Evolutionary conservation across 2,797 vertebrate species (phyloP), one percentile per base, ranked within the genome.

Genomic region (Platyrinchus mystaceus): DNA sequence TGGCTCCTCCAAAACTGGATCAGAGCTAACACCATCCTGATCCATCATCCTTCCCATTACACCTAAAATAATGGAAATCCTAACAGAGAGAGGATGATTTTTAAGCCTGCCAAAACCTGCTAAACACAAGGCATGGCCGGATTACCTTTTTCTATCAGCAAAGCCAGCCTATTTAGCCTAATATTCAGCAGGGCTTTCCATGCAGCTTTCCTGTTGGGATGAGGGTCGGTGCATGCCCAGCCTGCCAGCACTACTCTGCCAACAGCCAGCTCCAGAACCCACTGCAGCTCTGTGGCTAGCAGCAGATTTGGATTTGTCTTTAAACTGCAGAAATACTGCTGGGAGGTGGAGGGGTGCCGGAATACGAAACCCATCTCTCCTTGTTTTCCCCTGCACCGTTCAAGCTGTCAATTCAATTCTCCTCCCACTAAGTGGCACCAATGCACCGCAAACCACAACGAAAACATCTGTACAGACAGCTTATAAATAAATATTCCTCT

Each of bases 351-450:
- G 49, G 60, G 60, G 77, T 79, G 53, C 49, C 49, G 71, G 60
- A 75, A 64, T 4, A 62, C 0, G 49, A 90, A 95, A 90, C 86
- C 68, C 17, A 3, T 56, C 59, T 93, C 89, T 85, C 47, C 82
- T 58, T 68, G 36, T 87, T 90, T 88, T 92, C 93, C 90, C 86
- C 90, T 84, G 84, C 28, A 36, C 86, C 6, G 76, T 85, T 87
- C 69, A 89, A 95, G 88, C 81, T 76, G 97, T 97, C 97, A 97
- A 95, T 97, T 97, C 96, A 93, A 89, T 97, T 97, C 94, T 98
- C 96, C 97, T 87, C 97, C 97, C 97, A 97, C 97, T 97, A 97
- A 97, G 97, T 96, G 97, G 97, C 97, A 98, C 97, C 96, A 98
- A 97, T 95, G 96, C 95, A 97, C 97, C 96, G 46, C 96, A 94